Evolutionary conservation across 2,888 invertebrate species (phyloP).

Genomic region (Atethmia centrago): DNA sequence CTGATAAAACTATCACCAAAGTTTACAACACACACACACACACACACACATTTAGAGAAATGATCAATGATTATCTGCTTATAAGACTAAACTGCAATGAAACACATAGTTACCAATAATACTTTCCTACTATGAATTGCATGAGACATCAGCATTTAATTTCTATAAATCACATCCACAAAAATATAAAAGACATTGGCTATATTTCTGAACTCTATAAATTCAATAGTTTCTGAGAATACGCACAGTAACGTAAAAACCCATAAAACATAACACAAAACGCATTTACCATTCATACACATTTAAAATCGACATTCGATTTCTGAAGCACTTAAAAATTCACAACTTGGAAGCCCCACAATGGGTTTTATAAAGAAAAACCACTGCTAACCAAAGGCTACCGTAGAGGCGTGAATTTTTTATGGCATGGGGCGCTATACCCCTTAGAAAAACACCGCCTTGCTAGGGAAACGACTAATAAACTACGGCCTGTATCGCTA

Average conservation of each 20-base stretch:
- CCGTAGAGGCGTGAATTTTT: conserved; percentile 84
- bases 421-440: conserved; percentile 80
- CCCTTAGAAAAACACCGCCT: conserved; percentile 87
- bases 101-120: not conserved
- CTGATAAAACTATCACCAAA: too few relatives aligned
- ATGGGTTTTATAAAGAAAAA: conserved; percentile 72
- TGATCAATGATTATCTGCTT: not conserved
- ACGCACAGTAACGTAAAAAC: conserved; percentile 14
- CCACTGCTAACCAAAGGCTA: conserved; percentile 79
- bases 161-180: not conserved
- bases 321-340: conserved; percentile 74
- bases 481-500: conserved; percentile 73
- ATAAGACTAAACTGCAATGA: not conserved
- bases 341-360: conserved; percentile 70
- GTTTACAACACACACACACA: too few relatives aligned
- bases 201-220: not conserved
- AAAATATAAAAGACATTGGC: not conserved
- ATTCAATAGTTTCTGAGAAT: conserved; percentile 31
- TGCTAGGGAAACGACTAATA: conserved; percentile 85
- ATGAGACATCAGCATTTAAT: not conserved
- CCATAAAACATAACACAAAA: conserved; percentile 42
- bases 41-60: too few relatives aligned
- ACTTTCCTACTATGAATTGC: too few relatives aligned
- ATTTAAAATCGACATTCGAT: conserved; percentile 43
- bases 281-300: conserved; percentile 39